phyloP scores from a whole-genome alignment of 92 coral and sea anemone species.

The Palythoa caribaeorum region DNA sequence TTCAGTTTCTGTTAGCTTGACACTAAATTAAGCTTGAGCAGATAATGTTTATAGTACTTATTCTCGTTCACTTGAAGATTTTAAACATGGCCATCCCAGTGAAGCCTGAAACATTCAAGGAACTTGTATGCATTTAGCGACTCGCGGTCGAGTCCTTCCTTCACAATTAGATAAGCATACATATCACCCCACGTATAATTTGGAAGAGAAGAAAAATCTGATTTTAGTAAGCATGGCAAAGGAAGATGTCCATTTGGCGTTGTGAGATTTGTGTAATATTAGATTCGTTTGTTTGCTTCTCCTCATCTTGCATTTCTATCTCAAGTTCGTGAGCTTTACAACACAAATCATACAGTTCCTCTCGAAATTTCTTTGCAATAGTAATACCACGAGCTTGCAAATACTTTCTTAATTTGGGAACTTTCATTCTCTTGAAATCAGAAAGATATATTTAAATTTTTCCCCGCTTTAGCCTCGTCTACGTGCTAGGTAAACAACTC shows the following conservation, averaged over 20 bases:
- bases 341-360: slow-evolving; percentile 27
- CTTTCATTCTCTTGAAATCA: background rate
- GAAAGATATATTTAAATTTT: background rate
- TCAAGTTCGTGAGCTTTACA: slow-evolving; percentile 26
- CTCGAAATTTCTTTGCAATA: slow-evolving; percentile 5
- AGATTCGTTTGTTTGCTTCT: background rate
- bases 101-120: slow-evolving; percentile 41
- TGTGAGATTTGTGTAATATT: background rate
- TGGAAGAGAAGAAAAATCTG: slow-evolving; percentile 35
- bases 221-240: slow-evolving; percentile 13
- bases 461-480: slow-evolving; percentile 42
- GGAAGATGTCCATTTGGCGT: slow-evolving; percentile 27
- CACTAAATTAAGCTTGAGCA: background rate
- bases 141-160: slow-evolving; percentile 48
- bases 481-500: slow-evolving; percentile 38
- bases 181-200: slow-evolving; percentile 40
- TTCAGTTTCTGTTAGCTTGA: slow-evolving; percentile 7
- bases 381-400: slow-evolving; percentile 2
- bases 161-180: slow-evolving; percentile 53
- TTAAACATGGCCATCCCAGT: slow-evolving; percentile 64
- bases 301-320: slow-evolving; percentile 18
- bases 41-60: background rate
- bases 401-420: background rate
- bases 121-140: slow-evolving; percentile 51
- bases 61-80: slow-evolving; percentile 30